Evolutionary conservation across 2,113 vertebrate genomes (phyloP), one percentile per base, ranked within the genome.

Genomic region (Petaurus breviceps): DNA sequence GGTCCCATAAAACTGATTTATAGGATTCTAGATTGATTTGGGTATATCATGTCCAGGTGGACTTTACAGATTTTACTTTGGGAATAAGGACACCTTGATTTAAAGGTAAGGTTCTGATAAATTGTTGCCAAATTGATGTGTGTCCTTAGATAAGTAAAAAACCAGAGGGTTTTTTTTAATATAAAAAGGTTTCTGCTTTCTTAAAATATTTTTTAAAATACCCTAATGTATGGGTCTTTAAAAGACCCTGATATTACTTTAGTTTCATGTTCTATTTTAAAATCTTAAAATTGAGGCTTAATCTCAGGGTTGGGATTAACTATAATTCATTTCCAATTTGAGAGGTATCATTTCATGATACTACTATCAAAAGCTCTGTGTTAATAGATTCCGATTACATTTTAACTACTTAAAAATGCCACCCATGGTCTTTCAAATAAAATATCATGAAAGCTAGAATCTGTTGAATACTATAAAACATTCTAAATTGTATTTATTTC

Each of bases 401-500:
- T 95, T 92, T 90, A 52, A 95, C 1, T 14, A 90, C 1, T 91
- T 94, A 96, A 89, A 43, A 93, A 94, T 68, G 47, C 12, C 61
- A 94, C n/a, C 3, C 51, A 89, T n/a, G 0, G 8, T 90, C 77
- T 92, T 96, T 92, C 43, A 95, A 94, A 94, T 77, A 47, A 93
- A 93, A 68, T 95, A 47, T n/a, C 22, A 92, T 68, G 91, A 46
- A n/a, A 19, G 90, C 8, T 94, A 90, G 28, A 43, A 94, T 91
- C 51, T 92, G 3, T 31, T 93, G 26, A 93, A 89, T 1, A 55
- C 23, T 95, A 3, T 92, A 92, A 92, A 25, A 90, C 0, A 90
- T 90, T 97, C 12, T 46, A 92, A 97, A 89, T 89, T 54, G 51
- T 89, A 93, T 94, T 89, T 95, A 92, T 95, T 92, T 92, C 49